These are phyloP conservation scores for Strongylocentrotus purpuratus DNA, from an alignment of 35 echinoderm and acorn worm species.

Conservation along the genomic window DNA sequence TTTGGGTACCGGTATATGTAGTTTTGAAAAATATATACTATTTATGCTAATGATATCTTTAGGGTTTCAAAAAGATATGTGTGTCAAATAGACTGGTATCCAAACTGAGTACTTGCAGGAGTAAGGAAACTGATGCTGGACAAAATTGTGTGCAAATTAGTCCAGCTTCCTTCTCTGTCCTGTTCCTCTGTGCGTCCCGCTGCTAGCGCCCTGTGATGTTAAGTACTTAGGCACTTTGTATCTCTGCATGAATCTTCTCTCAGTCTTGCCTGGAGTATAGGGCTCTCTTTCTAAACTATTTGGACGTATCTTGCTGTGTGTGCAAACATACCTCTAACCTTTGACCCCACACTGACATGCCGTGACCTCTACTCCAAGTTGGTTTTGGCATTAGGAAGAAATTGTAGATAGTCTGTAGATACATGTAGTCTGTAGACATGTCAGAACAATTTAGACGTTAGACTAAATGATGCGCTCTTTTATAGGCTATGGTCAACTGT, in stretches of 20 bases:
- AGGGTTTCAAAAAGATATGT: too few relatives aligned
- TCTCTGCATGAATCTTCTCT: neutral
- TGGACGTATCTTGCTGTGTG: neutral
- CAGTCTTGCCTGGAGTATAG: neutral
- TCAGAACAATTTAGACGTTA: too few relatives aligned
- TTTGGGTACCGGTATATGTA: too few relatives aligned
- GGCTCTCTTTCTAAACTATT: neutral
- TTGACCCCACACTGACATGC: neutral
- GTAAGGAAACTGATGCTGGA: neutral
- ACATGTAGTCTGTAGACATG: too few relatives aligned
- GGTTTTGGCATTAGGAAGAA: neutral
- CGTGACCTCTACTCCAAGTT: neutral
- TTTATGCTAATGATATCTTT: too few relatives aligned
- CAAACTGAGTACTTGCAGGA: too few relatives aligned
- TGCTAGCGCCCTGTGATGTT: neutral
- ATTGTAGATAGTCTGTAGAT: too few relatives aligned
- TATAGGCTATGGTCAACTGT: too few relatives aligned
- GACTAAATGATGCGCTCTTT: too few relatives aligned
- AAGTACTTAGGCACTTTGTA: neutral
- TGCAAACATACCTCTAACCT: neutral
- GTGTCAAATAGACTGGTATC: too few relatives aligned
- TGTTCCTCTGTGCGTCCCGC: neutral
- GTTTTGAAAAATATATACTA: too few relatives aligned
- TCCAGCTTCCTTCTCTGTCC: neutral
- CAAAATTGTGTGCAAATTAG: neutral